Evolutionary conservation across 2,113 vertebrate genomes (phyloP), one percentile per base, ranked within the genome.

Genomic region (Clinocottus analis): DNA sequence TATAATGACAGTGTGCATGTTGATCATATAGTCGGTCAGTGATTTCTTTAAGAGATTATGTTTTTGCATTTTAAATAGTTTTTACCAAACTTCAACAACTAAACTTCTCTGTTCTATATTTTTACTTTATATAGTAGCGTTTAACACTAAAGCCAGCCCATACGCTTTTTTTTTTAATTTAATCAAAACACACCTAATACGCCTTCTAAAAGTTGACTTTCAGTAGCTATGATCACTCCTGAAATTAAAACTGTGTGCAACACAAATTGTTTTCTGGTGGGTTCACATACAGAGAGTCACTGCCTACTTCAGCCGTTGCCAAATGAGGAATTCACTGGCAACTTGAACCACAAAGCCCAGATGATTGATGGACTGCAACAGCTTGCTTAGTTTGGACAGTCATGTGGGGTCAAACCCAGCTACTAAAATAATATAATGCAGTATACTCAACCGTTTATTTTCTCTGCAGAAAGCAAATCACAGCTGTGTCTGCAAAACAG

Each of bases 361-460:
- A 53, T 73, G 53, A 16, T 12, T 39, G 41, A 77, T 69, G 33
- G 62, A n/a, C 58, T 79, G 70, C 75, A 43, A 14, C 55, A 75
- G 65, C 49, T n/a, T 69, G 41, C 47, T 74, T 53, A 19, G n/a
- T 76, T 10, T 31, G 58, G 29, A 71, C 31, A 21, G 41, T 83
- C 75, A 77, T 39, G 59, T 79, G 80, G 29, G 41, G 3, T 29
- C 21, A 84, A 76, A 59, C 2, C 9, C 75, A 75, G 77, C 43
- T 43, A 17, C 10, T 43, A 75, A 19, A 7, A 71, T 87, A 76
- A 79, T 58, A 66, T 76, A 84, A 89, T 21, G 43, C 16, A 68
- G 3, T 0, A 4, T 55, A 25, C 49, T 25, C 43, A 51, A 63
- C 25, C n/a, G 29, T 21, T 33, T 1, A n/a, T n/a, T n/a, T n/a